These are phyloP conservation scores for Eleutherodactylus coqui DNA, from an alignment of 2,797 vertebrate genomes.

Conservation along the genomic window DNA sequence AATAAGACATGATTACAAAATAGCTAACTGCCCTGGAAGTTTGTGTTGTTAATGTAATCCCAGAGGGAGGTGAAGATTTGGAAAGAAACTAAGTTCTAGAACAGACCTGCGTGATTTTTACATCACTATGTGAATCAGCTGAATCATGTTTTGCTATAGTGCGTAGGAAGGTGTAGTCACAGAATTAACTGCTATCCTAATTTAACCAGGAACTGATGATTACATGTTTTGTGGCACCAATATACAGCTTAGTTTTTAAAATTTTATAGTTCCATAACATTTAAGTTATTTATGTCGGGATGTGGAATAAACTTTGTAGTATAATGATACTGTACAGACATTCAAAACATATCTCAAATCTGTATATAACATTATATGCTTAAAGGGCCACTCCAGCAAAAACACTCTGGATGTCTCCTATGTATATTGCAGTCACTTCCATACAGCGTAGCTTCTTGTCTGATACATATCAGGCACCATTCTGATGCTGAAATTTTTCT, in stretches of 20 bases:
- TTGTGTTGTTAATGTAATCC: background rate
- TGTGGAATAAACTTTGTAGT: background rate
- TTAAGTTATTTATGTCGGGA: background rate
- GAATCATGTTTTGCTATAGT: constrained; percentile 56
- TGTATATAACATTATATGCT: no score
- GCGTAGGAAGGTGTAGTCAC: constrained; percentile 56
- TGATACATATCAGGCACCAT: no score
- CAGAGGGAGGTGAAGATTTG: constrained; percentile 6
- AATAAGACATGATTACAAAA: background rate
- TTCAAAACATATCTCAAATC: background rate
- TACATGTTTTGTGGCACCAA: constrained; percentile 32
- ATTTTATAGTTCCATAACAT: background rate
- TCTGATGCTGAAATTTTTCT: no score
- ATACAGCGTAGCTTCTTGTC: no score
- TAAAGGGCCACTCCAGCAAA: no score
- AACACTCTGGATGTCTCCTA: no score
- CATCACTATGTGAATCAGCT: constrained; percentile 47
- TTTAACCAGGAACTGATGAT: constrained; percentile 45
- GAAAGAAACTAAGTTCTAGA: constrained; percentile 31
- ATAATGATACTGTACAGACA: background rate
- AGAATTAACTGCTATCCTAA: constrained; percentile 55
- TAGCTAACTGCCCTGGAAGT: background rate
- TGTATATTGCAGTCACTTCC: no score
- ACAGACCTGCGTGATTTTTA: constrained; percentile 40
- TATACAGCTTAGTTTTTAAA: background rate